A percentile compares a stretch with the other conserved stretches of the same genome.
These are phyloP conservation scores for Diabrotica balteata DNA, from an alignment of 2,888 invertebrate genomes.

Conservation along the genomic window DNA sequence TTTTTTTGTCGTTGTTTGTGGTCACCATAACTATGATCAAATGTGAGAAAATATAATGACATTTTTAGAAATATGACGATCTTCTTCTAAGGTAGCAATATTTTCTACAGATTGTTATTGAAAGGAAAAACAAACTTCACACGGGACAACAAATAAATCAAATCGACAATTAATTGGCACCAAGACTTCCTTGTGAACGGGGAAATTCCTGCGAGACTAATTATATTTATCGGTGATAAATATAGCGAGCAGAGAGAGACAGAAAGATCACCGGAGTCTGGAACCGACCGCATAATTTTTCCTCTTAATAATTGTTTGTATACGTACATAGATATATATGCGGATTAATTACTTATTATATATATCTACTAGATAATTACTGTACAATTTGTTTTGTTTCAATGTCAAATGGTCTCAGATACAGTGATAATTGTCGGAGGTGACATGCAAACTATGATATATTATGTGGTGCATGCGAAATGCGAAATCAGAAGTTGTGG, in stretches of 20 bases:
- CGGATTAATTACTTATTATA: conserved; percentile 21
- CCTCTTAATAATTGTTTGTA: conserved; percentile 19
- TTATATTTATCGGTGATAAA: conserved; percentile 21
- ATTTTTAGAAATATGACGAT: too few species aligned
- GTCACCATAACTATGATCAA: too few species aligned
- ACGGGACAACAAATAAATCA: conserved; percentile 26
- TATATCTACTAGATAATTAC: conserved; percentile 14
- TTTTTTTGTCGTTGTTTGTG: too few species aligned
- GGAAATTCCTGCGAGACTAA: conserved; percentile 13
- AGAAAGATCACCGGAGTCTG: conserved; percentile 1
- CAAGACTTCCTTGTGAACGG: conserved; percentile 26
- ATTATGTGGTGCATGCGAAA: too few species aligned
- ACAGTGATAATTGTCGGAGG: neutral
- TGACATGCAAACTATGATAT: neutral
- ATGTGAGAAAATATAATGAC: too few species aligned
- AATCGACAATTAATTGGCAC: conserved; percentile 21
- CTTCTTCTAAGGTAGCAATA: too few species aligned
- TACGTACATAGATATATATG: neutral
- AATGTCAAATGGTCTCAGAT: conserved; percentile 16
- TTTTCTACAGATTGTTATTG: neutral
- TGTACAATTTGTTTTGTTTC: conserved; percentile 16
- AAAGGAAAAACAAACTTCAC: conserved; percentile 19
- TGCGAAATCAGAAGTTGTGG: too few species aligned
- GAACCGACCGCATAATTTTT: conserved; percentile 8
- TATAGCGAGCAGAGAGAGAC: conserved; percentile 5